Percentiles rank a stretch among this genome's conserved stretches.
Conservation (phyloP, 2,888 invertebrate species). For the Coleophora flavipennella region DNA sequence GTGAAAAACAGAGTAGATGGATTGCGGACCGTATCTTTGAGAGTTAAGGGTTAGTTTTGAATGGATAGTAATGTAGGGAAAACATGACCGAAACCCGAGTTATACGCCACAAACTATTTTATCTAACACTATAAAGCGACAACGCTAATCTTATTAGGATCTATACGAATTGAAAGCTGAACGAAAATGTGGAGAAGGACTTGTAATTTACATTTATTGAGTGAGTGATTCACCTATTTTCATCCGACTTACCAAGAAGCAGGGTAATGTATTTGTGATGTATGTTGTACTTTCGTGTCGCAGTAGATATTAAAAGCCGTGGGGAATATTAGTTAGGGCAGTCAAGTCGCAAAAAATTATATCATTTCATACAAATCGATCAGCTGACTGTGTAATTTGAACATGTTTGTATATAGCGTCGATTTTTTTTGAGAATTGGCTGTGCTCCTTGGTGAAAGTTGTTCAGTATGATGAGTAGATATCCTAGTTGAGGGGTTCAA, state of each 20-base stretch:
- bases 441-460: too few relatives aligned
- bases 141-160: slow-evolving; percentile 69
- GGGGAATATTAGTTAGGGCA: too few relatives aligned
- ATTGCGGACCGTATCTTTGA: slow-evolving; percentile 28
- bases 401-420: too few relatives aligned
- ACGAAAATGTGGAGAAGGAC: slow-evolving; percentile 28
- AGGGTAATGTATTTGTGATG: neutral
- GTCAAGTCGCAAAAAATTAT: too few relatives aligned
- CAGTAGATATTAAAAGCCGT: too few relatives aligned
- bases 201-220: neutral
- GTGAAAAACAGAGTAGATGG: slow-evolving; percentile 24
- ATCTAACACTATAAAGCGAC: slow-evolving; percentile 69
- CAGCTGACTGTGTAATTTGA: too few relatives aligned
- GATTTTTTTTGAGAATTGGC: too few relatives aligned
- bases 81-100: slow-evolving; percentile 55
- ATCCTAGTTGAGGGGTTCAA: too few relatives aligned
- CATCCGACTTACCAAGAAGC: neutral
- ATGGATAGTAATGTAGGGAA: slow-evolving; percentile 18
- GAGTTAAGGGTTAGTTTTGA: slow-evolving; percentile 25
- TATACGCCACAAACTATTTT: slow-evolving; percentile 72
- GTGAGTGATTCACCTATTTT: neutral
- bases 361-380: too few relatives aligned
- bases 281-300: neutral
- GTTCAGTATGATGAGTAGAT: too few relatives aligned
- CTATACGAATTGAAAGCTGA: slow-evolving; percentile 63